A percentile compares a stretch with the other conserved stretches of the same genome.
phyloP scores from a whole-genome alignment of 2,888 invertebrate species.

The Entomobrya proxima region DNA sequence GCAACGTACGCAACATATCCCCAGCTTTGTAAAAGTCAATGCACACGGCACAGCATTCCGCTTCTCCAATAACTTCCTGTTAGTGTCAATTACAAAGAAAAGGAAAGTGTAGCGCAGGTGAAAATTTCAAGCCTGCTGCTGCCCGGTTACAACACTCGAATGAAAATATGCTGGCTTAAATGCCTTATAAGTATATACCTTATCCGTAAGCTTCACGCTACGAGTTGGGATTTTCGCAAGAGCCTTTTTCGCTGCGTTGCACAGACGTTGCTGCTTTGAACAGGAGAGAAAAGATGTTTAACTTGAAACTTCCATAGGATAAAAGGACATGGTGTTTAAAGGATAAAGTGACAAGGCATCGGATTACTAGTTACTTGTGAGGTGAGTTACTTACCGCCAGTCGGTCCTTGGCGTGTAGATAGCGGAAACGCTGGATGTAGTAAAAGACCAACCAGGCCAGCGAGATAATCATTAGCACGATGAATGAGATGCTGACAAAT shows the following conservation, averaged over 20 bases:
- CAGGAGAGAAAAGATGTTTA: not conserved
- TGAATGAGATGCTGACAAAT: slow-evolving; percentile 96
- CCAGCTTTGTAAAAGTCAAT: slow-evolving; percentile 93
- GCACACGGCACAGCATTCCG: slow-evolving; percentile 96
- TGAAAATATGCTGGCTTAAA: not conserved
- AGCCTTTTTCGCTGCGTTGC: slow-evolving; percentile 95
- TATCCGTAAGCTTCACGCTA: slow-evolving; percentile 85
- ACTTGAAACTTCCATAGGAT: not conserved
- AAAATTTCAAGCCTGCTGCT: no score
- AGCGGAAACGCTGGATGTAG: slow-evolving; percentile 95
- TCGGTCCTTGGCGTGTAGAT: slow-evolving; percentile 95
- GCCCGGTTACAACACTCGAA: not conserved
- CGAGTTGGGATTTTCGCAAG: slow-evolving; percentile 94
- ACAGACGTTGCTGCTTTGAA: slow-evolving; percentile 87
- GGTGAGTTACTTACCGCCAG: slow-evolving; percentile 83
- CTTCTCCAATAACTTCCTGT: slow-evolving; percentile 87
- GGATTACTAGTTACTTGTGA: not conserved
- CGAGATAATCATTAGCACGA: slow-evolving; percentile 95
- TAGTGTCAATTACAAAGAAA: not conserved
- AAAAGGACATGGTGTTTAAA: not conserved
- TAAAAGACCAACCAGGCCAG: slow-evolving; percentile 97
- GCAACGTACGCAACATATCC: slow-evolving; percentile 91
- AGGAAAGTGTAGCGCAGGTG: no score
- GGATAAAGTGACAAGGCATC: not conserved
- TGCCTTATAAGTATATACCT: not conserved